phyloP scores from a whole-genome alignment of 1,140 invertebrate genomes.

The Yoshiicerus persimilis region DNA sequence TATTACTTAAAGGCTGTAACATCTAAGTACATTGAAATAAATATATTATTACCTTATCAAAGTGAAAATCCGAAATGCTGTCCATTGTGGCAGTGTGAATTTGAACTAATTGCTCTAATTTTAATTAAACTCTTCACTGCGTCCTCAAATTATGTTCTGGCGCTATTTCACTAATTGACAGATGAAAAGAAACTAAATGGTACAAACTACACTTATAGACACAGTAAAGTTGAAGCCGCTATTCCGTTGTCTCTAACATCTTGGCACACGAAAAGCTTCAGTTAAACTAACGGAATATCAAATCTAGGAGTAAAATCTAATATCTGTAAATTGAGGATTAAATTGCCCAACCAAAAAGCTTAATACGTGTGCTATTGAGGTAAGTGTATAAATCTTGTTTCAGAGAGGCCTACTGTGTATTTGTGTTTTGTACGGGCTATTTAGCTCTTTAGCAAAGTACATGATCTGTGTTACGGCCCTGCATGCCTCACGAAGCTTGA shows the following conservation, averaged over 20 bases:
- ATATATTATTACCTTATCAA: too few species aligned
- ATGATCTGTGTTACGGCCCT: background rate
- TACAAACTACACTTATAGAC: too few species aligned
- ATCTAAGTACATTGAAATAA: too few species aligned
- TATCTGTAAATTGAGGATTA: background rate
- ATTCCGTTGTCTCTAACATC: background rate
- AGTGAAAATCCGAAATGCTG: too few species aligned
- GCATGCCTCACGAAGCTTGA: background rate
- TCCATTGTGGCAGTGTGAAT: too few species aligned
- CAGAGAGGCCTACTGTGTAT: background rate
- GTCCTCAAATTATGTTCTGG: too few species aligned
- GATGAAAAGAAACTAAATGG: too few species aligned
- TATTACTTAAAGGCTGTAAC: too few species aligned
- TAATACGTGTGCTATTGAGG: background rate
- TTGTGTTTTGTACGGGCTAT: background rate
- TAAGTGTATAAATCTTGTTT: background rate
- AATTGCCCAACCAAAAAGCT: background rate
- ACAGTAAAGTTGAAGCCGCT: too few species aligned
- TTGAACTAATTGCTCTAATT: too few species aligned
- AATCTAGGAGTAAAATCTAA: background rate
- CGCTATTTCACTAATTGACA: too few species aligned
- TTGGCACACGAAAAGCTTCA: background rate
- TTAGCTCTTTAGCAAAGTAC: background rate
- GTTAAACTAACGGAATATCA: background rate
- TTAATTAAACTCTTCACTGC: too few species aligned